Evolutionary conservation across 2,888 invertebrate species (phyloP).

Genomic region (Cyclophora albipunctata): DNA sequence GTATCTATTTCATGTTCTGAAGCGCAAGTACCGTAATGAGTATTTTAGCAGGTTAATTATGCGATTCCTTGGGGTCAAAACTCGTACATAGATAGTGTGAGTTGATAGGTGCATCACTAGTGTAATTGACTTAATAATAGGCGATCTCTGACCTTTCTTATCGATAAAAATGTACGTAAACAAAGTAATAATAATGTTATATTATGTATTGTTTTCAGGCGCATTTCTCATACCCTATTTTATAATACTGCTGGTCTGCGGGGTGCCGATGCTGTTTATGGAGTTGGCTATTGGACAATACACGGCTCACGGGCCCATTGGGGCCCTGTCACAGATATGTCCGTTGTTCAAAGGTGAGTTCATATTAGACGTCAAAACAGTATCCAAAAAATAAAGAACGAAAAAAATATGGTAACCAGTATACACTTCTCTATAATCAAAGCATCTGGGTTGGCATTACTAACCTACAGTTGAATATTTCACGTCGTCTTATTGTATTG

Average conservation of each 20-base stretch:
- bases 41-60: conserved; percentile 4
- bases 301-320: conserved; percentile 93
- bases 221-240: conserved; percentile 97
- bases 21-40: too few relatives aligned
- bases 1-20: too few relatives aligned
- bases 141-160: too few relatives aligned
- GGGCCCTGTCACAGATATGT: conserved; percentile 92
- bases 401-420: neutral
- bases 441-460: too few relatives aligned
- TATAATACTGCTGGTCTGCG: conserved; percentile 91
- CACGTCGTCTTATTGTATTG: too few relatives aligned
- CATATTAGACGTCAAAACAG: neutral
- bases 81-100: neutral
- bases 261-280: conserved; percentile 95
- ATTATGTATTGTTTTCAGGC: conserved; percentile 70
- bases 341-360: conserved; percentile 91
- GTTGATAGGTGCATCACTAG: too few relatives aligned
- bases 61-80: conserved; percentile 6
- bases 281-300: conserved; percentile 94
- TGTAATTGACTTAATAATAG: too few relatives aligned
- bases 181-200: too few relatives aligned
- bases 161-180: too few relatives aligned
- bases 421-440: too few relatives aligned
- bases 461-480: too few relatives aligned
- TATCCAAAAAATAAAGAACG: neutral